phyloP scores from a whole-genome alignment of 2,888 invertebrate genomes.

The Tenthredo scrophulariae region DNA sequence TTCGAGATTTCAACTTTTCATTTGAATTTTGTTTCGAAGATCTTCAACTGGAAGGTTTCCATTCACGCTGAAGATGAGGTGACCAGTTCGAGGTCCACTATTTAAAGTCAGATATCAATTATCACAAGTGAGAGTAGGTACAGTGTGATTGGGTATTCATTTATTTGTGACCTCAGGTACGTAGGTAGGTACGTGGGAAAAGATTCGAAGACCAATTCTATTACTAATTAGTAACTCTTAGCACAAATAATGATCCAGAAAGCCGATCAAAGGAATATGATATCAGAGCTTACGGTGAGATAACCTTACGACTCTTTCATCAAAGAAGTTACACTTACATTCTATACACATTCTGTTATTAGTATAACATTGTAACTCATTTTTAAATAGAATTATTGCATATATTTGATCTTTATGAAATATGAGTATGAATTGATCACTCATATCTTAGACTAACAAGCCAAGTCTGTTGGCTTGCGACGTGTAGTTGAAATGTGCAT shows the following conservation, averaged over 20 bases:
- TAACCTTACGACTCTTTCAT: not conserved
- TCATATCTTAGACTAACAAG: not conserved
- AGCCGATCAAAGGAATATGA: not conserved
- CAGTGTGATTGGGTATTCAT: not conserved
- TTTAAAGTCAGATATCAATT: not conserved
- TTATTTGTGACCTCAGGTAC: not conserved
- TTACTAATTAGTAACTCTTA: not conserved
- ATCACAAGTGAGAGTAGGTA: not conserved
- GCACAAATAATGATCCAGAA: not conserved
- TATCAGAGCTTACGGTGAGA: not conserved
- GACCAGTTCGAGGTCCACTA: not conserved
- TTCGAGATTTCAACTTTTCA: not conserved
- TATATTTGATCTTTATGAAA: not conserved
- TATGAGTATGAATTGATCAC: not conserved
- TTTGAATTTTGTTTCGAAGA: not conserved
- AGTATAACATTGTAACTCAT: not conserved
- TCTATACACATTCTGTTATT: not conserved
- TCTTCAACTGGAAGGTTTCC: too few relatives aligned
- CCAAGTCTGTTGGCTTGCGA: slow-evolving; percentile 9
- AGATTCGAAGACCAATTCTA: not conserved
- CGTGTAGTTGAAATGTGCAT: not conserved
- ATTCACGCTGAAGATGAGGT: not conserved
- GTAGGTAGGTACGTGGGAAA: not conserved
- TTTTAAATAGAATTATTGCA: not conserved
- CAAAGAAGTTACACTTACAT: not conserved